Evolutionary conservation across 53 echinoderm and acorn worm genomes (phyloP).

Genomic region (Glandiceps talaboti): DNA sequence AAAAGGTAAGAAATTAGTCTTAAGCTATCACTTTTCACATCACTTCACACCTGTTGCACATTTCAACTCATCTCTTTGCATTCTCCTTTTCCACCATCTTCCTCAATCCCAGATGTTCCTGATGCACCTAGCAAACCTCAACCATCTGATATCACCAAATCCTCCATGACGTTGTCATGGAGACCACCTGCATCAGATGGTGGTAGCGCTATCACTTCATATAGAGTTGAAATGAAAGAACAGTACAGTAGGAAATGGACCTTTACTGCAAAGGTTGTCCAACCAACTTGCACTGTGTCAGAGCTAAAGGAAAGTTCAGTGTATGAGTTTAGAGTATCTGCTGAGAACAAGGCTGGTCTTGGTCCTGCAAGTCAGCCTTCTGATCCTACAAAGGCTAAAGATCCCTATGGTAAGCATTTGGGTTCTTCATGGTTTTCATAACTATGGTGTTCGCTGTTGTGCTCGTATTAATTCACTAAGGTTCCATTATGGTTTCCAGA

Average conservation of each 20-base stretch:
- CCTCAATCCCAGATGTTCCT: neutral
- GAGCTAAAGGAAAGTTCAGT: constrained; percentile 3
- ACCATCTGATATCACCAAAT: neutral
- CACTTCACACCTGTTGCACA: too few species aligned
- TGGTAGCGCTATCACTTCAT: neutral
- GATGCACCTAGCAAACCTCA: constrained; percentile 4
- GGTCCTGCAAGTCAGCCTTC: neutral
- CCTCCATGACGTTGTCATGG: constrained; percentile 4
- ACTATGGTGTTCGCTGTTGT: neutral
- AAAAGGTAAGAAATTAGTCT: too few species aligned
- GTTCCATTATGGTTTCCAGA: too few species aligned
- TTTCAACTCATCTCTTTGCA: neutral
- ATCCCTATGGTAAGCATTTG: constrained; percentile 5
- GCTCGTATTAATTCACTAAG: neutral
- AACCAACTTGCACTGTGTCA: constrained; percentile 3
- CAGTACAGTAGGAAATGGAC: constrained; percentile 1
- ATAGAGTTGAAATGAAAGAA: constrained; percentile 3
- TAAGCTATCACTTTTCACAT: too few species aligned
- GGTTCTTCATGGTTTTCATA: too few species aligned
- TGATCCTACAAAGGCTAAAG: neutral
- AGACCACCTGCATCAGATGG: neutral
- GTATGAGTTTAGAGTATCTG: constrained; percentile 5
- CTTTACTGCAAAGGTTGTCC: neutral
- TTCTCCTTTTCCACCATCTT: neutral
- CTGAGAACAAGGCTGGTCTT: constrained; percentile 11